Conservation (phyloP, 2,888 invertebrate genomes). For the Elysia crispata region DNA sequence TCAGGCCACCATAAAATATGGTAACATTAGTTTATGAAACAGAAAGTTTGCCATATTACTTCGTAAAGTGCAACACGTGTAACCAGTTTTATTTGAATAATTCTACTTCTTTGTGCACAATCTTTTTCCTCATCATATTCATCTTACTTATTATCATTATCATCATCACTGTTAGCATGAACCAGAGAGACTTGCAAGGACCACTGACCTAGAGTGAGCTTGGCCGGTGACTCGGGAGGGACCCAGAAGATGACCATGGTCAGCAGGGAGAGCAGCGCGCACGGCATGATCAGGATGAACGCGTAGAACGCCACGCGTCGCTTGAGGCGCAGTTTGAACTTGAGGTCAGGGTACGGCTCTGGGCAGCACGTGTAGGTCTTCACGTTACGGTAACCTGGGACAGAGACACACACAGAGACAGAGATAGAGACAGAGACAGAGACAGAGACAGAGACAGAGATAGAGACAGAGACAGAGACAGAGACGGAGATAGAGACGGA, state of each 20-base stretch:
- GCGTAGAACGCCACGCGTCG: conserved; percentile 75
- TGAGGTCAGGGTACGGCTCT: conserved; percentile 75
- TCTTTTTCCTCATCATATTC: conserved; percentile 1
- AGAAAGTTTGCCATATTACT: too few species aligned
- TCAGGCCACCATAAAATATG: too few species aligned
- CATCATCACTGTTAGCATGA: background rate
- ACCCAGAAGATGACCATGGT: conserved; percentile 78
- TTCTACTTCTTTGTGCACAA: too few species aligned
- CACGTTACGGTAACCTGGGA: conserved; percentile 59
- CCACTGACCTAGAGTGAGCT: conserved; percentile 76
- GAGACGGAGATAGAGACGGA: too few species aligned
- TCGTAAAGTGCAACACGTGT: too few species aligned
- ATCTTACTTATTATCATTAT: conserved; percentile 2
- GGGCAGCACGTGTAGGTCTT: conserved; percentile 74
- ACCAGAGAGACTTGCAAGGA: too few species aligned
- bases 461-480: too few species aligned
- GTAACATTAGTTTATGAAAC: too few species aligned
- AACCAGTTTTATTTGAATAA: too few species aligned
- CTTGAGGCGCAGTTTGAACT: conserved; percentile 70
- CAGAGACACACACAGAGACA: too few species aligned
- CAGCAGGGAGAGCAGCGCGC: conserved; percentile 75
- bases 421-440: too few species aligned
- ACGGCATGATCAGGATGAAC: conserved; percentile 77
- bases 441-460: too few species aligned
- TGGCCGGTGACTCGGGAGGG: conserved; percentile 78